Percentiles rank a stretch among this genome's conserved stretches.
Conservation (phyloP, 2,113 vertebrate genomes). For the Garra rufa region DNA sequence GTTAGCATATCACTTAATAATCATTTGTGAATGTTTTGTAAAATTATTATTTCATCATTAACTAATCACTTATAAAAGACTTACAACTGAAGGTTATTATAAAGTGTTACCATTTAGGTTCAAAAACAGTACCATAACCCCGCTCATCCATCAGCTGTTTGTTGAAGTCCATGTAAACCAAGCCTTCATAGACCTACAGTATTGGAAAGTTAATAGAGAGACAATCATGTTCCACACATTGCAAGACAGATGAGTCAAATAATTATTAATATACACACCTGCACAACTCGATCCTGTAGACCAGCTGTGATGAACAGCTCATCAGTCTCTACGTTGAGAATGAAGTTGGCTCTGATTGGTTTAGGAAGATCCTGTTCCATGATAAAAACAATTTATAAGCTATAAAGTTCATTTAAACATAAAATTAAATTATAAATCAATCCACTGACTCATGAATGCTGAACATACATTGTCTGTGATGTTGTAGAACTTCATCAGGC, state of each 20-base stretch:
- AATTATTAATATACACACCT: slow-evolving; percentile 66
- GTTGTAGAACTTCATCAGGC: slow-evolving; percentile 84
- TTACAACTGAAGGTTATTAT: too few relatives aligned
- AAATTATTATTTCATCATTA: too few relatives aligned
- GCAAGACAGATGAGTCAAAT: not conserved
- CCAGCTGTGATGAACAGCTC: slow-evolving; percentile 85
- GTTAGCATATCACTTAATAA: too few relatives aligned
- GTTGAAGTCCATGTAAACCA: slow-evolving; percentile 85
- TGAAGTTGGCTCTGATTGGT: slow-evolving; percentile 79
- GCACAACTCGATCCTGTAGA: slow-evolving; percentile 82
- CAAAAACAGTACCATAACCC: slow-evolving; percentile 74
- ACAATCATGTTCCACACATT: not conserved
- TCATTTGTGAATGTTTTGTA: too few relatives aligned
- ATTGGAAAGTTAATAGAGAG: slow-evolving; percentile 26
- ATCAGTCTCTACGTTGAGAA: slow-evolving; percentile 82
- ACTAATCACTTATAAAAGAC: too few relatives aligned
- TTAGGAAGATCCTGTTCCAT: slow-evolving; percentile 78
- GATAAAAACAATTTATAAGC: not conserved
- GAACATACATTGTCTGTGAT: slow-evolving; percentile 78
- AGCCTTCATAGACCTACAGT: slow-evolving; percentile 85
- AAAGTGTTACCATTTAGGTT: too few relatives aligned
- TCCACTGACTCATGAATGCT: not conserved
- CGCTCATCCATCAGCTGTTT: slow-evolving; percentile 78
- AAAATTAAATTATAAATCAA: not conserved
- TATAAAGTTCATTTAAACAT: not conserved